Evolutionary conservation across 2,113 vertebrate species (phyloP), one percentile per base, ranked within the genome.

Genomic region (Phaetusa simplex): DNA sequence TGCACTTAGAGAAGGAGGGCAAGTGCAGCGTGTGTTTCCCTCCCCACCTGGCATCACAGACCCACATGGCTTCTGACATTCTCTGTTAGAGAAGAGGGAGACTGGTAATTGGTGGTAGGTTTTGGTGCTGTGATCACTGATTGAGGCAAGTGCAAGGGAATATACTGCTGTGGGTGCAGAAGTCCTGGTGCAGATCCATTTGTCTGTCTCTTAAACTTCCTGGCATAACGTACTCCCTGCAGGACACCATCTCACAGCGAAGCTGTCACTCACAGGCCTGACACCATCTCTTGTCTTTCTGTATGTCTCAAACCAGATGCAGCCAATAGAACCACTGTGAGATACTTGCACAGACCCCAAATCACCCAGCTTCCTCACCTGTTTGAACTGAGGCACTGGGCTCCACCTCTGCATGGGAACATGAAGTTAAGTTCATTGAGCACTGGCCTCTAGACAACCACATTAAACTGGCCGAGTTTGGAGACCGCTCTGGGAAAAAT

Each of bases 401-500:
- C 22, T 76, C 12, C 36, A n/a, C 29, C 43, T 34, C 18, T 61
- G 23, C 40, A 5, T 7, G 5, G 5, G 22, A 23, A 53, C 8
- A 12, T 11, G n/a, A 56, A 40, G 29, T 8, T 34, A 22, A 8
- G 26, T 18, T 74, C 0, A 0, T 12, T 12, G 27, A 65, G 34
- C 27, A 29, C 27, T 43, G 69, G 53, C n/a, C 40, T 62, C 42
- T 7, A 47, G 69, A 40, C 23, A 62, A 6, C 18, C 49, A 21
- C 40, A 20, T n/a, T 36, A 14, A 74, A 56, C 73, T 55, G 62
- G 9, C 70, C 42, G 45, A 58, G 50, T 86, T 19, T 53, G 59
- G 61, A 78, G 47, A 38, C 27, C 9, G 6, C 32, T 45, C 69
- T 26, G 52, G n/a, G 43, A 30, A 50, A 82, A 53, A 73, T 7